phyloP scores from a whole-genome alignment of 2,113 vertebrate species.

The Anoplopoma fimbria region DNA sequence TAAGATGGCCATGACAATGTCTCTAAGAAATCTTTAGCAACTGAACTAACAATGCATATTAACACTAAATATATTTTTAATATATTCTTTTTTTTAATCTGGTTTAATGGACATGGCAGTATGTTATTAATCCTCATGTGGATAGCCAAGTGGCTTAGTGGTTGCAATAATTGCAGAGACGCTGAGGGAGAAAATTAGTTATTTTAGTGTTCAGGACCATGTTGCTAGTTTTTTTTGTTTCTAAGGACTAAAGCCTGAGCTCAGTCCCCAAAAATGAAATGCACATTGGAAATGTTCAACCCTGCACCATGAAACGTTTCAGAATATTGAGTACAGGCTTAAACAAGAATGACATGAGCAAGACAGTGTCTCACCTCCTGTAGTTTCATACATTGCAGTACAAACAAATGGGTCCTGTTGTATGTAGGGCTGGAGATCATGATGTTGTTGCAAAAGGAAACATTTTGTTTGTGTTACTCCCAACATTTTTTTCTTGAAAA shows the following conservation, averaged over 20 bases:
- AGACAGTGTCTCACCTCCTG: not conserved
- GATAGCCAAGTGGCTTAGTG: not conserved
- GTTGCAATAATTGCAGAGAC: conserved; percentile 12
- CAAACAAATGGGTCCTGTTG: not conserved
- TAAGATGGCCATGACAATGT: not conserved
- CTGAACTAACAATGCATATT: not conserved
- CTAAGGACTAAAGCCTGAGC: not conserved
- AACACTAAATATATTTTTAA: not conserved
- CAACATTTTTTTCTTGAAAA: not conserved
- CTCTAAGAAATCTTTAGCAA: not conserved
- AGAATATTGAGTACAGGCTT: not conserved
- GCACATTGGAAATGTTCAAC: not conserved
- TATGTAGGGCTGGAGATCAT: not conserved
- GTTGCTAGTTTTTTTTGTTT: not conserved
- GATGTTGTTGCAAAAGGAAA: not conserved
- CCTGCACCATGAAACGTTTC: not conserved
- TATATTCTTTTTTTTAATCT: not conserved
- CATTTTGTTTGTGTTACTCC: not conserved
- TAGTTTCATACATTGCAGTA: not conserved
- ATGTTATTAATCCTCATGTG: not conserved
- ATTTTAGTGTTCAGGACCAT: not conserved
- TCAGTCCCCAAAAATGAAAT: not conserved
- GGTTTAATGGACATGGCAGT: not conserved
- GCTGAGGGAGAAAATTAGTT: not conserved
- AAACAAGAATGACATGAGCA: not conserved